Conservation (phyloP, 2,113 vertebrate species). For the Cephalopterus ornatus region DNA sequence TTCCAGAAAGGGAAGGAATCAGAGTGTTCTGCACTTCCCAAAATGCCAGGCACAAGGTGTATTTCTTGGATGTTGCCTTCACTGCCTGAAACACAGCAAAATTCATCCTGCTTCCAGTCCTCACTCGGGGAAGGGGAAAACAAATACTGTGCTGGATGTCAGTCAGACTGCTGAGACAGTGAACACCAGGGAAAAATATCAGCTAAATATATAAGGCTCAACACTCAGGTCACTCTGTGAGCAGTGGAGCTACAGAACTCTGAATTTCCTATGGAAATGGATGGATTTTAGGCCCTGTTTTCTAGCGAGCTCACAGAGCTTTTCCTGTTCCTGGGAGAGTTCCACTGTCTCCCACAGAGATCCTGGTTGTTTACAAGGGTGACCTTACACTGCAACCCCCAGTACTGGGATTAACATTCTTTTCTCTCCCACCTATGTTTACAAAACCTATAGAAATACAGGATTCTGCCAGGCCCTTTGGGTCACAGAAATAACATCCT, state of each 20-base stretch:
- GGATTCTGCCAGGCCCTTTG: neutral
- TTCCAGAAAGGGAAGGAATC: neutral
- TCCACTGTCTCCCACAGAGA: neutral
- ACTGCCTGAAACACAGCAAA: neutral
- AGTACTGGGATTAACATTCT: neutral
- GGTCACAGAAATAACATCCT: neutral
- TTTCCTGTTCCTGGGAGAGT: neutral
- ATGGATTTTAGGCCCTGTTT: neutral
- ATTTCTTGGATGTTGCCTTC: neutral
- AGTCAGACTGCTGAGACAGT: neutral
- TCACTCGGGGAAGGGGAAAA: neutral
- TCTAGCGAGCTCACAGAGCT: neutral
- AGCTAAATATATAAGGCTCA: neutral
- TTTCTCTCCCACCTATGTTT: neutral
- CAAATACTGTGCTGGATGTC: neutral
- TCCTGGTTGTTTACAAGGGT: neutral
- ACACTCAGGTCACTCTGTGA: neutral
- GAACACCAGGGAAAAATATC: neutral
- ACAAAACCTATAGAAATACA: neutral
- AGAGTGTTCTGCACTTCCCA: neutral
- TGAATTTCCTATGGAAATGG: neutral
- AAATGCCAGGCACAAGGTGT: neutral
- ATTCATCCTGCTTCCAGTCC: neutral
- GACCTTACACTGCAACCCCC: neutral
- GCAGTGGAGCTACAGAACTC: neutral